These are phyloP conservation scores for Ormyrus labotus DNA, from an alignment of 2,888 invertebrate species.

Conservation along the genomic window DNA sequence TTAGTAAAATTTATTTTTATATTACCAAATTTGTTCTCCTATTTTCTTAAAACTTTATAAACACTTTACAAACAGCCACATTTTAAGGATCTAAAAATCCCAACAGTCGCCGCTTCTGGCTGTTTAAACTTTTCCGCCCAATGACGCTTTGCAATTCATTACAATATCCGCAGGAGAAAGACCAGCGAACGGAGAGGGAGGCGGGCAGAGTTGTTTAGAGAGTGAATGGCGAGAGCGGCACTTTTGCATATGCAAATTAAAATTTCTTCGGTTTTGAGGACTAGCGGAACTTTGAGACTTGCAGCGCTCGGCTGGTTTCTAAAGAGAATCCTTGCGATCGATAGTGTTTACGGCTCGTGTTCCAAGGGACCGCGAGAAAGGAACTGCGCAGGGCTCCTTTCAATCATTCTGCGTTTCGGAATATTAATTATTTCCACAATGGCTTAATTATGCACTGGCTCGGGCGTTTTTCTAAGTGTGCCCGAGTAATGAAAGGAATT, in stretches of 20 bases:
- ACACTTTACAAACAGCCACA: too few species aligned
- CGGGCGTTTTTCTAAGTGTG: background rate
- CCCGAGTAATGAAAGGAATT: background rate
- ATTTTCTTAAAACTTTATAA: too few species aligned
- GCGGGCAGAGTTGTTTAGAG: background rate
- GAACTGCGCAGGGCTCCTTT: background rate
- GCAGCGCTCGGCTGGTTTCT: slow-evolving; percentile 14
- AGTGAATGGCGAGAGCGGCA: background rate
- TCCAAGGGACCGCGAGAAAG: background rate
- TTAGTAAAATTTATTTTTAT: too few species aligned
- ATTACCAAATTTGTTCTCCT: too few species aligned
- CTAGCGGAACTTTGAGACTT: background rate
- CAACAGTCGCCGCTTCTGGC: too few species aligned
- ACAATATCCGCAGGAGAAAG: background rate
- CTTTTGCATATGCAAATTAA: slow-evolving; percentile 32
- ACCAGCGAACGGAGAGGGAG: background rate
- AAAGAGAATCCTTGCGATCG: slow-evolving; percentile 5
- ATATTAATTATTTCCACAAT: background rate
- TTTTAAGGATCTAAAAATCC: too few species aligned
- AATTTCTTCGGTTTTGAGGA: slow-evolving; percentile 14
- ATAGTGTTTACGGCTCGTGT: slow-evolving; percentile 4
- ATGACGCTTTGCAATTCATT: background rate
- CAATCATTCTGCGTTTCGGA: background rate
- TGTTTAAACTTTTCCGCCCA: too few species aligned
- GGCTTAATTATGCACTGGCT: background rate